Evolutionary conservation across 2,113 vertebrate species (phyloP).

Genomic region (Hemiprocne comata): DNA sequence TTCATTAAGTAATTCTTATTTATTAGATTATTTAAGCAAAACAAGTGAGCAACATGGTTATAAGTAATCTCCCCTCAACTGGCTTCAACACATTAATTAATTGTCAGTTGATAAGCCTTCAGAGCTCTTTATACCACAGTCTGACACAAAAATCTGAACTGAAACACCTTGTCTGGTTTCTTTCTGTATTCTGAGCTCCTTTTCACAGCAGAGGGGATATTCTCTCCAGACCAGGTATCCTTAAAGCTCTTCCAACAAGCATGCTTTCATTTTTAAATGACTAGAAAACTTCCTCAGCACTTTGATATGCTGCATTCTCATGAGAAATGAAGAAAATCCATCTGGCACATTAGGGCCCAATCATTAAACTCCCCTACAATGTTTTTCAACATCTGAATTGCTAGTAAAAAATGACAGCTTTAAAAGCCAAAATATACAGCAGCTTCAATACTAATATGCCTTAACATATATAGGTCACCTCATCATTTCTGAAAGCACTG

Average conservation of each 20-base stretch:
- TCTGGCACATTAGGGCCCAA: neutral
- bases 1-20: neutral
- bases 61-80: neutral
- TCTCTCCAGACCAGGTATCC: neutral
- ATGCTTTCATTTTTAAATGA: neutral
- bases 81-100: neutral
- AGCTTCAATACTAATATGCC: neutral
- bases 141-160: neutral
- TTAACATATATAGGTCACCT: neutral
- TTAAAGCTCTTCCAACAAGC: neutral
- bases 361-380: neutral
- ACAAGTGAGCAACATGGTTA: neutral
- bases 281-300: constrained; percentile 4
- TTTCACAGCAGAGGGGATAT: neutral
- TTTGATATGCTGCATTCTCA: neutral
- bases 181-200: neutral
- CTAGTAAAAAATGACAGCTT: constrained; percentile 30
- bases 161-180: neutral
- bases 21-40: neutral
- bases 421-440: constrained; percentile 20
- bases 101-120: neutral
- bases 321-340: constrained; percentile 4
- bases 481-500: neutral
- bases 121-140: neutral
- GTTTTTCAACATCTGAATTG: constrained; percentile 26